Base-by-base conservation (phyloP, 2,888 invertebrate genomes). In the Metopia argyrocephala region DNA sequence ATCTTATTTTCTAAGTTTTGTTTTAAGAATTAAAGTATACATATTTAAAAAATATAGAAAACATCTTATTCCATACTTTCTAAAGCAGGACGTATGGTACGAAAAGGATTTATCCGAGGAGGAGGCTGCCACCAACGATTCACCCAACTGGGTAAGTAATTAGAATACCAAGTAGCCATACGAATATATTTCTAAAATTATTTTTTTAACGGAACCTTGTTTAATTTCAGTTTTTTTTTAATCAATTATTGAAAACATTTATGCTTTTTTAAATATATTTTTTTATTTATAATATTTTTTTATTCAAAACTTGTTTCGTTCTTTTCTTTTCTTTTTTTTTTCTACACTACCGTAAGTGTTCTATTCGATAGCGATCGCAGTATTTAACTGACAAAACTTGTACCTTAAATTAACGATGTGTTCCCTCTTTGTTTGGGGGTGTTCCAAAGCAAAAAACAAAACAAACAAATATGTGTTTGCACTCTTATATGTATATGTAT, bases 61-160 rank as follows among this genome's bases (percentile, higher is more conserved):
- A 31, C 38, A 0, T 38, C 38, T 38, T 12, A 18, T 7, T 52
- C 45, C 76, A 86, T 86, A 88, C 88, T 85, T 86, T 84, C 85
- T 76, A 84, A 81, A 25, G 82, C 83, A 23, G 88, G 88, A n/a
- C 88, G 86, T 27, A 84, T 86, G 54, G 80, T 86, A 28, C 87
- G 87, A 78, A 85, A 88, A 46, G 89, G 88, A 86, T 85, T 89
- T 27, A 88, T 66, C 7, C 84, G 85, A 18, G 84, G 85, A 2
- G 85, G 69, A 15, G 87, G 87, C 3, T 84, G 85, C 86, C 86
- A 87, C 87, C 86, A 90, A 62, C 89, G 86, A 73, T 89, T 87
- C 7, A 87, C 74, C 90, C 90, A 89, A 70, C 73, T 76, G 25
- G 89, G 89, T 15, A 90, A 81, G 78, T 89, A 89, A 52, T 82